A percentile compares a stretch with the other conserved stretches of the same genome.
These are phyloP conservation scores for Busseola fusca DNA, from an alignment of 2,888 invertebrate species.

Conservation along the genomic window DNA sequence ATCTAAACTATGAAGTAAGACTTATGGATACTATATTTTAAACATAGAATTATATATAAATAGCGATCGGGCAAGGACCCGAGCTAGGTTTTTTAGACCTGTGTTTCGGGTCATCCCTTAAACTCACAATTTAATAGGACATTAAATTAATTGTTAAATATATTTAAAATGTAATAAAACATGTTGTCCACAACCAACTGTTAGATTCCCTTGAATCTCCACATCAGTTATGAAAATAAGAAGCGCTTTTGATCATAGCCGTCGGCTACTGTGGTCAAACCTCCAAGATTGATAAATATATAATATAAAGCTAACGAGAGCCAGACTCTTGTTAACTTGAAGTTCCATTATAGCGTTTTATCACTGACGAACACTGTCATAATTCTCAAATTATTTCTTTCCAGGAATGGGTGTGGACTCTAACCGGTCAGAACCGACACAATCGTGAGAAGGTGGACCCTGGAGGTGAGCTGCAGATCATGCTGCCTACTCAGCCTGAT, in stretches of 20 bases:
- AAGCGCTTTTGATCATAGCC: not conserved
- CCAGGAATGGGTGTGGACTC: conserved; percentile 84
- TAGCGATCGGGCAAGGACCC: too few relatives aligned
- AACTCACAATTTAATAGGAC: too few relatives aligned
- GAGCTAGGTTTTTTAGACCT: too few relatives aligned
- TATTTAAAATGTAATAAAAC: too few relatives aligned
- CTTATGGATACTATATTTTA: too few relatives aligned
- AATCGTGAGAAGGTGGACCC: conserved; percentile 71
- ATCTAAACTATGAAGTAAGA: too few relatives aligned
- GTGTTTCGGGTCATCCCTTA: too few relatives aligned
- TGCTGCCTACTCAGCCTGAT: conserved; percentile 84
- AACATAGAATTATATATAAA: too few relatives aligned
- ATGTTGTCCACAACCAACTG: too few relatives aligned
- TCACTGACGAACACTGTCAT: not conserved
- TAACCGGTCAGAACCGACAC: conserved; percentile 72
- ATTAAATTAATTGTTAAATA: too few relatives aligned
- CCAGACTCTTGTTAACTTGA: not conserved
- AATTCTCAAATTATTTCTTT: conserved; percentile 10
- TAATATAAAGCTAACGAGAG: not conserved
- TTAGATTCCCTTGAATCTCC: not conserved
- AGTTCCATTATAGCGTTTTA: not conserved
- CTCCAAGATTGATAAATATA: not conserved
- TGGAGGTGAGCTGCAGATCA: conserved; percentile 88
- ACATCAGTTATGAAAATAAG: not conserved
- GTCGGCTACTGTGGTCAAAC: not conserved